Evolutionary conservation across 1,140 invertebrate species (phyloP), one percentile per base, ranked within the genome.

Genomic region (Phocides pigmalion): DNA sequence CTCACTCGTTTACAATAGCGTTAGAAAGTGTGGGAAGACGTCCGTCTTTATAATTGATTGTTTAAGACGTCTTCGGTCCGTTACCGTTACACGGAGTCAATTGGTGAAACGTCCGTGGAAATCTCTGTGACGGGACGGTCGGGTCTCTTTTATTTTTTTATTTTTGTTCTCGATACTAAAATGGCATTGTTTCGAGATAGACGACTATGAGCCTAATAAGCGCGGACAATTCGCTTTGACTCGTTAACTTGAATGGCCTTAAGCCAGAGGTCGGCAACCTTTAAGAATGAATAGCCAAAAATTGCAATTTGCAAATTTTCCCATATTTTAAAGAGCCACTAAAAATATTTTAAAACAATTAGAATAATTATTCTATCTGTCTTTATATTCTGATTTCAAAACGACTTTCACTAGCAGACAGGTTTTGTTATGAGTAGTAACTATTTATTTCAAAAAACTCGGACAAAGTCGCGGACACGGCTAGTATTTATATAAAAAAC

Each of bases 1-100:
- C 76, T 84, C 78, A 62, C 76, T 81, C 70, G 46, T n/a, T 46
- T 59, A 85, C 82, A 85, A 85, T 84, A 63, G 74, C 66, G 75
- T 74, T 87, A 74, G 84, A 87, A 87, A 87, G 84, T 87, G 79
- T 87, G 84, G 79, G 84, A 87, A 87, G 70, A 71, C 61, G 47
- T 66, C 58, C 61, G 67, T 73, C 70, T 59, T 58, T 73, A 68
- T 80, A 81, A 82, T 82, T 87, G 81, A 87, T 84, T 84, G 84
- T 84, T 81, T 80, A 70, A 77, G 53, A 53, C 46, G 54, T 37
- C 69, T 62, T 54, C 25, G 58, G 53, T 50, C 59, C 72, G 71
- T 70, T 73, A 66, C 59, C 72, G 71, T 70, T 73, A 66, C 68
- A 58, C 51, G 39, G 47, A 35, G 68, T 64, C 70, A 66, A 68